These are phyloP conservation scores for Alcis repandata DNA, from an alignment of 2,888 invertebrate species.

Conservation along the genomic window DNA sequence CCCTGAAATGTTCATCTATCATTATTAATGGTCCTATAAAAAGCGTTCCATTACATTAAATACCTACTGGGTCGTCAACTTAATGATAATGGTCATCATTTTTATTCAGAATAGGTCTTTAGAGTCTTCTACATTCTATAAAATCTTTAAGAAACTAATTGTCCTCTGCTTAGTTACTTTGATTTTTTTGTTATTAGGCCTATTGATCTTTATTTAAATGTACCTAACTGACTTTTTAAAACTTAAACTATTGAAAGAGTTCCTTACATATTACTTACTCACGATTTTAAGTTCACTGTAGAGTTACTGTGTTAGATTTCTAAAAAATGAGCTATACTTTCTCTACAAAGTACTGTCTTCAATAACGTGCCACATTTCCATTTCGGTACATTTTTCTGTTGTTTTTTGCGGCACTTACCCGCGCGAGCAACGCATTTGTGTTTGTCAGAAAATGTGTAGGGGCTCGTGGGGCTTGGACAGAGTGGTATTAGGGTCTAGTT, in stretches of 20 bases:
- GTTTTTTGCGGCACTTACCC: constrained; percentile 22
- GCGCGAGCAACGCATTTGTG: constrained; percentile 18
- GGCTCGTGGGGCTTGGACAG: background rate
- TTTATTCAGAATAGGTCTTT: background rate
- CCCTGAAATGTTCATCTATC: background rate
- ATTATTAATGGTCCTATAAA: constrained; percentile 10
- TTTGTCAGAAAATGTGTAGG: constrained; percentile 16
- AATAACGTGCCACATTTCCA: constrained; percentile 6
- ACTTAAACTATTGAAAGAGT: too few species aligned
- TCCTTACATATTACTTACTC: too few species aligned
- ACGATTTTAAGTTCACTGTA: too few species aligned
- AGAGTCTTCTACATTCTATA: too few species aligned
- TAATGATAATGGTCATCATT: background rate
- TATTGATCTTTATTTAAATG: too few species aligned
- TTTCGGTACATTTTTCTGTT: constrained; percentile 16
- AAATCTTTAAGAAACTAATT: background rate
- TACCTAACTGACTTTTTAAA: too few species aligned
- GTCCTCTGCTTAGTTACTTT: too few species aligned
- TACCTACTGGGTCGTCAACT: background rate
- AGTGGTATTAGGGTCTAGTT: background rate
- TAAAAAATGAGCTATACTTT: background rate
- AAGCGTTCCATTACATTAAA: constrained; percentile 3
- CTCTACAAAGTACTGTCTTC: background rate
- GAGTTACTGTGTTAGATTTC: too few species aligned
- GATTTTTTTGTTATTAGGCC: too few species aligned